Evolutionary conservation across 2,888 invertebrate genomes (phyloP).

Genomic region (Erebia aethiops): DNA sequence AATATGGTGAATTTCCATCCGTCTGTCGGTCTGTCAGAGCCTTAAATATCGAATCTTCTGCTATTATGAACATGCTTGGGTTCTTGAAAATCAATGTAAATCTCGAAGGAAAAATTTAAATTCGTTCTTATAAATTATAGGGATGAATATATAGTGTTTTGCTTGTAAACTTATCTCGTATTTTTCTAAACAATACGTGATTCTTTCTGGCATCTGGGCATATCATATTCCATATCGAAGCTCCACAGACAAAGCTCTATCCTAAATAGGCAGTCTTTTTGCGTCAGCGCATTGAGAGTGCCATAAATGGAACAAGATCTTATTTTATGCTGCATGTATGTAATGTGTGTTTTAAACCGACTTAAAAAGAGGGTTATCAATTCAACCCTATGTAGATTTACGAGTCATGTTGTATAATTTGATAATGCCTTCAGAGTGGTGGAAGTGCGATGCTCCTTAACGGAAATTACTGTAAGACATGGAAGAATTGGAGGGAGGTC

Average conservation of each 20-base stretch:
- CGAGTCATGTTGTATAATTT: too few species aligned
- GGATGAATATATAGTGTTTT: neutral
- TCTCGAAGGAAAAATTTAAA: neutral
- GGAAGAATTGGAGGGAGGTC: too few species aligned
- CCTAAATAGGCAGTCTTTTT: conserved; percentile 32
- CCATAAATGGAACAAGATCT: conserved; percentile 10
- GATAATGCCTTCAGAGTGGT: too few species aligned
- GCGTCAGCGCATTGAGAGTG: conserved; percentile 23
- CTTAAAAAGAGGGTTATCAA: neutral
- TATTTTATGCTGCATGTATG: neutral
- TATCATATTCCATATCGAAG: conserved; percentile 33
- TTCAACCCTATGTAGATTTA: neutral
- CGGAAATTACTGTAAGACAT: too few species aligned
- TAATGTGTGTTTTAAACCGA: neutral
- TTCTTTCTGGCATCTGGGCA: conserved; percentile 26
- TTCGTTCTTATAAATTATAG: neutral
- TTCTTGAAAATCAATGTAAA: neutral
- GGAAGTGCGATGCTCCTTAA: too few species aligned
- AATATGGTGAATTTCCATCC: neutral
- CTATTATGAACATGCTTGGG: neutral
- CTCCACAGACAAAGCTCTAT: conserved; percentile 19
- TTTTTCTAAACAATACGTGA: conserved; percentile 25
- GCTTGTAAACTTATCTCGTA: neutral
- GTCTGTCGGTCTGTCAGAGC: neutral
- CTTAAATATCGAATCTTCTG: neutral